phyloP scores from a whole-genome alignment of 1,140 invertebrate species.

The Asbolus verrucosus region DNA sequence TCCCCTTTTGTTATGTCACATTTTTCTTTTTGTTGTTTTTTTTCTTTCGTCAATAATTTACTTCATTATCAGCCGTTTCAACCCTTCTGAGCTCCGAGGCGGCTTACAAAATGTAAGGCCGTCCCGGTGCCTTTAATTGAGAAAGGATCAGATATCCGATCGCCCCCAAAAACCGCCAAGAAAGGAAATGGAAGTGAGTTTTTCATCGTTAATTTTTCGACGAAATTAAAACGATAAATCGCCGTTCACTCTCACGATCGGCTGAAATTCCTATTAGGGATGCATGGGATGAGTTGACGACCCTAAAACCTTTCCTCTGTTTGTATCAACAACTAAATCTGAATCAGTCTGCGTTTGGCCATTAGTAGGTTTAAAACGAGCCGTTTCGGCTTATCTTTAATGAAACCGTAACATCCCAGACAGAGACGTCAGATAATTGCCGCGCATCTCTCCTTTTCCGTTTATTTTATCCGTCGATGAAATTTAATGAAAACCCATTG shows the following conservation, averaged over 20 bases:
- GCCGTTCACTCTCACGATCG: not conserved
- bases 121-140: too few species aligned
- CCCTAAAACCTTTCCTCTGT: not conserved
- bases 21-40: too few species aligned
- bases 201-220: not conserved
- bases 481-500: not conserved
- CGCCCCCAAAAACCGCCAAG: not conserved
- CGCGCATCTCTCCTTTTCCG: too few species aligned
- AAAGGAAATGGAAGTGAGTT: conserved; percentile 1
- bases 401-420: too few species aligned
- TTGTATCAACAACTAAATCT: not conserved
- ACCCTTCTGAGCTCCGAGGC: too few species aligned
- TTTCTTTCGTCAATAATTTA: too few species aligned
- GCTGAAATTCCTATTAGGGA: not conserved
- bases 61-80: too few species aligned
- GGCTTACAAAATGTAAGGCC: too few species aligned
- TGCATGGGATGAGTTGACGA: not conserved
- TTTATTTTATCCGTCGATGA: too few species aligned
- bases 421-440: not conserved
- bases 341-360: not conserved
- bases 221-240: not conserved
- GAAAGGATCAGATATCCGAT: not conserved
- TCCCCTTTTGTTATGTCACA: too few species aligned
- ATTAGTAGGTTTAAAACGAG: not conserved
- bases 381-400: not conserved